phyloP scores from a whole-genome alignment of 2,797 vertebrate species.

The Gallinago solitaria region DNA sequence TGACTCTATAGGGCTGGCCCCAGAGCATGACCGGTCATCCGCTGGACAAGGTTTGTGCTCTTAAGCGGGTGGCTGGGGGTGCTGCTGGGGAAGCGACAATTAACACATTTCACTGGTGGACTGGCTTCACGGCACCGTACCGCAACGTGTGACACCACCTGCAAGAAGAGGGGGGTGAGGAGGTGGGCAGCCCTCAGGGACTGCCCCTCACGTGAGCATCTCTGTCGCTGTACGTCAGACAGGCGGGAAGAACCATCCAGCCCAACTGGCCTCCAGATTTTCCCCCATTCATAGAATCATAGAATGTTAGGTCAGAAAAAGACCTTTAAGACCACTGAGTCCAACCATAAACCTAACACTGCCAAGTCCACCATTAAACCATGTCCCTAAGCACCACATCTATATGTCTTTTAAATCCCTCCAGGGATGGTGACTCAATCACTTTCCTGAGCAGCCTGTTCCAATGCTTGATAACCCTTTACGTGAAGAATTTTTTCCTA shows the following conservation, averaged over 20 bases:
- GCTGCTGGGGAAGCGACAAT: rapidly evolving
- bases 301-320: not conserved
- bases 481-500: not conserved
- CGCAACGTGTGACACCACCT: not conserved
- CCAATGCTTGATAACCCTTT: not conserved
- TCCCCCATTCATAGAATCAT: not conserved
- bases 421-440: not conserved
- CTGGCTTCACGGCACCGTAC: too few species aligned
- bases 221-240: rapidly evolving
- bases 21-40: rapidly evolving
- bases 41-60: rapidly evolving
- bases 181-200: not conserved
- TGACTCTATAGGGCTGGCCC: not conserved
- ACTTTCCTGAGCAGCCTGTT: not conserved
- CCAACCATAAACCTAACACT: not conserved
- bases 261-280: too few species aligned
- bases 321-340: not conserved
- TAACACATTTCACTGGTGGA: not conserved
- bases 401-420: not conserved
- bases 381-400: not conserved
- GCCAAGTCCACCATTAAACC: not conserved
- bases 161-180: rapidly evolving
- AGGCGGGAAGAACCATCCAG: not conserved
- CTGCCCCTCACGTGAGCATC: rapidly evolving
- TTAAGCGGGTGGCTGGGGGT: rapidly evolving